Base-by-base conservation (phyloP, 2,113 vertebrate species). In the Takifugu bimaculatus region DNA sequence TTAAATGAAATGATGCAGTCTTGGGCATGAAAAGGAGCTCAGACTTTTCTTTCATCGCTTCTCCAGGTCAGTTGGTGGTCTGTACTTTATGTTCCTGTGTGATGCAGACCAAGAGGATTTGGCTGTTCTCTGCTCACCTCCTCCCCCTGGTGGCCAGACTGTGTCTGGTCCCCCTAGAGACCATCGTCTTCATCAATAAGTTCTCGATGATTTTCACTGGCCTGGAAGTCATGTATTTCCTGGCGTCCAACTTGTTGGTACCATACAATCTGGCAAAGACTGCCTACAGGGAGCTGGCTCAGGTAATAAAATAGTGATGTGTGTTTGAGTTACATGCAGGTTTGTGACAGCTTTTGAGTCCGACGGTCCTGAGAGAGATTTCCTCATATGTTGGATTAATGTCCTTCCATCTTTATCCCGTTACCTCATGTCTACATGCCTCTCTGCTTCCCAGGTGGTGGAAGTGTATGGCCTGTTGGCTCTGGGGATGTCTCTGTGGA, bases 151-250 rank as follows among this genome's bases (percentile, higher is more conserved):
- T 96, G 89, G 96, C 96, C 32, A 90, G 96, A 1, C 94, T 98
- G 64, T 99, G 97, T 85, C 92, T 98, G 13, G 94, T 99, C 54
- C 97, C 96, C 9, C 76, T 98, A 73, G 96, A 98, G 86, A 98
- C 94, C 48, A 96, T 98, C 1, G 94, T 98, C 55, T 82, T 99
- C 90, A 96, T 99, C 92, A 98, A 98, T 89, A 96, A 93, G 84
- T 98, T 98, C 75, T 95, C 97, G 68, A 97, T 97, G 96, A 96
- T 99, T 86, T 98, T 98, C 89, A 99, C 97, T 6, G 97, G 94
- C 52, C 88, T 99, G 65, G 96, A 98, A 87, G 97, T 99, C 75
- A 92, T 99, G 51, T 99, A 98, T 88, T 98, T 99, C 85, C 86
- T 99, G 80, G 97, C 94, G 0, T 95, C 96, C 0, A 98, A 98